A percentile compares a stretch with the other conserved stretches of the same genome.
Evolutionary conservation across 2,113 vertebrate species (phyloP).

Genomic region (Nycticorax nycticorax): DNA sequence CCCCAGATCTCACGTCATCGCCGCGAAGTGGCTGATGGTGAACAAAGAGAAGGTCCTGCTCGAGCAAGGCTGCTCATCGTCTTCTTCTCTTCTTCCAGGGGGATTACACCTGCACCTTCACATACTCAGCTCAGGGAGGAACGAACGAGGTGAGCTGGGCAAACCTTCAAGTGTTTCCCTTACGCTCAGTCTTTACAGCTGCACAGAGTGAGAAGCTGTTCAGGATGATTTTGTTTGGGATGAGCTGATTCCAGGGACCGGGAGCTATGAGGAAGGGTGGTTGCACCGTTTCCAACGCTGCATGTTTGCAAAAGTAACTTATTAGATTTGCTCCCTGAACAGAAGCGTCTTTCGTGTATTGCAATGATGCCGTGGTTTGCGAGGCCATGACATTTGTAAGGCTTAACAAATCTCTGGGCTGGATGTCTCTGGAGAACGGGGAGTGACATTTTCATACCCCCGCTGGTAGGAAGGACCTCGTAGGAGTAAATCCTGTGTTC

Average conservation of each 20-base stretch:
- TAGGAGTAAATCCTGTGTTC: not conserved
- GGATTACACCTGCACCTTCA: conserved; percentile 85
- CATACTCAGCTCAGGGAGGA: conserved; percentile 93
- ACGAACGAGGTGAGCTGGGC: conserved; percentile 89
- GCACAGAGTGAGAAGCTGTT: not conserved
- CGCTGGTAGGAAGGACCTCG: not conserved
- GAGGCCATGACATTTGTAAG: not conserved
- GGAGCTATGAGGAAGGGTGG: not conserved
- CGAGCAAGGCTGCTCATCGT: fast-evolving
- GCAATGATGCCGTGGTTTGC: fast-evolving
- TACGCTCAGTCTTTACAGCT: fast-evolving
- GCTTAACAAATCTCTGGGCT: not conserved
- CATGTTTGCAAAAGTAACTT: not conserved
- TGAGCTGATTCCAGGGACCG: not conserved
- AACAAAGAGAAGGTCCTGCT: not conserved
- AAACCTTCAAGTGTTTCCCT: fast-evolving
- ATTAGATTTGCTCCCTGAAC: not conserved
- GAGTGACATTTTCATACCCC: not conserved
- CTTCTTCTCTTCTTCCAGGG: conserved; percentile 63
- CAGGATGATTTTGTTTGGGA: fast-evolving
- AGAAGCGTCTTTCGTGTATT: fast-evolving
- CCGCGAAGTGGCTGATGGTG: not conserved
- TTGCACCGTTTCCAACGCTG: not conserved
- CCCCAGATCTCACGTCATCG: fast-evolving
- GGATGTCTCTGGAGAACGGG: not conserved